Evolutionary conservation across 30 jellyfish, hydroid and myxozoan species (phyloP), one percentile per base, ranked within the genome.

Genomic region (Catostylus mosaicus): DNA sequence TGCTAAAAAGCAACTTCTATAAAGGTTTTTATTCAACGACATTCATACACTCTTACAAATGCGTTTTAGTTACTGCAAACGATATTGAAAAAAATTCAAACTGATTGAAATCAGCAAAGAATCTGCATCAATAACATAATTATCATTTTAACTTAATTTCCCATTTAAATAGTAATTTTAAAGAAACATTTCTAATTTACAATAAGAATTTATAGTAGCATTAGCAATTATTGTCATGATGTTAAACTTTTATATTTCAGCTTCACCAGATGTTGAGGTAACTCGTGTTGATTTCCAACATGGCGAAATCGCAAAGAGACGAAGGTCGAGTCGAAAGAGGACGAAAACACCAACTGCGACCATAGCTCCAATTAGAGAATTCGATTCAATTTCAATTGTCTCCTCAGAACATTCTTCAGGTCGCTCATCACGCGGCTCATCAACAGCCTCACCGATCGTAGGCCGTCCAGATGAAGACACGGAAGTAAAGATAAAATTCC

Each of bases 331-430:
- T 75, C n/a, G 24, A 59, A 88, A 54, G 75, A 69, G 69, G 47
- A 30, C 40, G n/a, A 68, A 71, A 51, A 47, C 96, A 12, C 78
- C 72, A 30, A 26, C 89, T 4, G 71, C 77, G 16, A 67, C 72
- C 75, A 90, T 90, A 23, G 97, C 85, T 23, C 85, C 74, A 18
- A 83, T 84, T 30, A 56, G 50, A 46, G 92, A 88, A 6, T 31
- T 26, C 47, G 92, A 74, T 52, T 27, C 67, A 3, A 23, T 30
- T 16, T 77, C 95, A 3, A 64, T 27, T 63, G 52, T 30, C 18
- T 43, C 88, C n/a, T 67, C 81, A 23, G 73, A n/a, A 30, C 54
- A 59, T 16, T 77, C 85, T 1, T 73, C 94, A 0, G 87, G 76
- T 6, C 60, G 67, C 76, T 61, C 84, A 0, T 84, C 90, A 2